A percentile compares a stretch with the other conserved stretches of the same genome.
Evolutionary conservation across 2,797 vertebrate genomes (phyloP).

Genomic region (Acomys russatus): DNA sequence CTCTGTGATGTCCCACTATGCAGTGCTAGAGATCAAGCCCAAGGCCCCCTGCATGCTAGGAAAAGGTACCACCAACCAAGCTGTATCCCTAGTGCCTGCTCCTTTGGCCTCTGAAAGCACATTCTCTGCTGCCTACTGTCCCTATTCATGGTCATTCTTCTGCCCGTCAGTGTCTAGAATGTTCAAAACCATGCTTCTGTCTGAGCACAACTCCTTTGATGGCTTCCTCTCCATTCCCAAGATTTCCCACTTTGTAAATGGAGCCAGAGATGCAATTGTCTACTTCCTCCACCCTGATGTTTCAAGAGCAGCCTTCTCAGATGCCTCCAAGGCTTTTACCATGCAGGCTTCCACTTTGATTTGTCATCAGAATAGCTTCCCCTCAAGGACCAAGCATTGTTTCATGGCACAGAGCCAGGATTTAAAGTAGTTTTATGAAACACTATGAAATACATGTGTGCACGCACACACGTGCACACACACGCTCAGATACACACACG

Average conservation of each 20-base stretch:
- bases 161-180: neutral
- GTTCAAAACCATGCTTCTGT: too few species aligned
- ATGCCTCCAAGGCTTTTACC: neutral
- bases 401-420: neutral
- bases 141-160: neutral
- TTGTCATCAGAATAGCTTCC: neutral
- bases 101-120: neutral
- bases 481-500: neutral
- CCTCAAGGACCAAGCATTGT: neutral
- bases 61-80: too few species aligned
- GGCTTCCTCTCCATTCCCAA: too few species aligned
- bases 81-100: neutral
- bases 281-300: rapidly evolving
- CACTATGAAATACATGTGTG: too few species aligned
- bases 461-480: neutral
- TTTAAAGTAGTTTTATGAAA: neutral
- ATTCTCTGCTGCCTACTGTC: neutral
- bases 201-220: rapidly evolving
- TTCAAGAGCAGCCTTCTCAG: neutral
- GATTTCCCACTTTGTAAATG: rapidly evolving
- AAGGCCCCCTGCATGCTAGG: neutral
- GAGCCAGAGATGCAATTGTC: neutral
- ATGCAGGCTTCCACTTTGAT: neutral
- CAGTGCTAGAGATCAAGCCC: neutral
- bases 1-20: neutral